Evolutionary conservation across 2,797 vertebrate species (phyloP).

Genomic region (Hirundo rustica): DNA sequence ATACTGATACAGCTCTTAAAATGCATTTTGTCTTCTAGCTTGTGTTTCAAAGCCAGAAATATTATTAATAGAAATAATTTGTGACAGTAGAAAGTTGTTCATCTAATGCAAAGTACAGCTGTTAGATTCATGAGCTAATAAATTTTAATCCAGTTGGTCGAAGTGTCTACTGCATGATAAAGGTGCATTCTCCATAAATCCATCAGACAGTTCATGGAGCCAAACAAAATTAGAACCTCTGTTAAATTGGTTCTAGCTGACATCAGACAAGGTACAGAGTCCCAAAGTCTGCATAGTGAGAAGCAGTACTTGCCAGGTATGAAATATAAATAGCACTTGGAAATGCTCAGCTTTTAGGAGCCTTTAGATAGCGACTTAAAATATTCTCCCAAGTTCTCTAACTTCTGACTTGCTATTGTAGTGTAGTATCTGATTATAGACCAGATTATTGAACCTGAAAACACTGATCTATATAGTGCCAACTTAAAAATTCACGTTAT

Average conservation of each 20-base stretch:
- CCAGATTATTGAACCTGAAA: neutral
- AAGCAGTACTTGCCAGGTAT: conserved; percentile 7
- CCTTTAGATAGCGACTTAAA: neutral
- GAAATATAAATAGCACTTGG: neutral
- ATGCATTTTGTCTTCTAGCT: neutral
- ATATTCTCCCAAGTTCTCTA: neutral
- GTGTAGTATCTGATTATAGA: neutral
- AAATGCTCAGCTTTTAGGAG: neutral
- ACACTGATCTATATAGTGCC: neutral
- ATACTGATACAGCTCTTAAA: conserved; percentile 6
- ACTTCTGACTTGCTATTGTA: neutral
- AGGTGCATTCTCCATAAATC: conserved; percentile 14
- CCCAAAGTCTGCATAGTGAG: neutral
- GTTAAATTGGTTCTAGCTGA: neutral
- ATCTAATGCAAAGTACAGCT: neutral
- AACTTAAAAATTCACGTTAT: neutral
- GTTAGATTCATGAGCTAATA: neutral
- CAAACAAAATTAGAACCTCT: conserved; percentile 16
- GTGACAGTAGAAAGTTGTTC: neutral
- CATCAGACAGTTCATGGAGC: neutral
- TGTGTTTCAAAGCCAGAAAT: neutral
- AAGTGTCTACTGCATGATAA: neutral
- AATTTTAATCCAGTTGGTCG: conserved; percentile 3
- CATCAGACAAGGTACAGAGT: neutral
- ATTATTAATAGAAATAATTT: neutral